phyloP scores from a whole-genome alignment of 2,797 vertebrate genomes.

The Hylomyscus alleni region DNA sequence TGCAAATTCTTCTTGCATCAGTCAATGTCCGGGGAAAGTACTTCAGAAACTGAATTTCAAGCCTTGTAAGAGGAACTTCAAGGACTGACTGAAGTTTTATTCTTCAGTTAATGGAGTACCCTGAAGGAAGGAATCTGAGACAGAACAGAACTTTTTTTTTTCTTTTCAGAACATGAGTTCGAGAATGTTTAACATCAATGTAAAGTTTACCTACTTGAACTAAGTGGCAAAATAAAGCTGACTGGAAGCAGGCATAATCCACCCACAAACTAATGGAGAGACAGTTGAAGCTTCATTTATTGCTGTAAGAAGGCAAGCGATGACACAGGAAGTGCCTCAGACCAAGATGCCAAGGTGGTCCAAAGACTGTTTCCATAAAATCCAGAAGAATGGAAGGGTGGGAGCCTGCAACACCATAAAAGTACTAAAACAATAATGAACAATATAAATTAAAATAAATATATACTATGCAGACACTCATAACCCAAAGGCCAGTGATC shows the following conservation, averaged over 20 bases:
- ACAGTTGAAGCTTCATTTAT: fast-evolving
- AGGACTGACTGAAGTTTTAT: background rate
- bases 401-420: background rate
- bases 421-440: too few species aligned
- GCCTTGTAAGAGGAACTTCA: background rate
- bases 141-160: background rate
- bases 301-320: background rate
- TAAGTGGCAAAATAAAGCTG: background rate
- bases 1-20: background rate
- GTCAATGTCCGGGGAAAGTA: background rate
- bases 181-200: background rate
- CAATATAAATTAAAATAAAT: background rate
- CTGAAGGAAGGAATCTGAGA: background rate
- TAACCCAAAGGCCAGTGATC: background rate
- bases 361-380: fast-evolving
- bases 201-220: background rate
- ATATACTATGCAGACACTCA: background rate
- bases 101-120: background rate
- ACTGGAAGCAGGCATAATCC: background rate
- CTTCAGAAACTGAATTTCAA: background rate
- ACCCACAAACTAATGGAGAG: too few species aligned
- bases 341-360: background rate
- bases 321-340: background rate
- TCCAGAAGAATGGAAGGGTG: fast-evolving
- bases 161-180: background rate